Percentiles rank a stretch among this genome's conserved stretches.
phyloP scores from a whole-genome alignment of 2,797 vertebrate genomes.

The Danio tinwini region DNA sequence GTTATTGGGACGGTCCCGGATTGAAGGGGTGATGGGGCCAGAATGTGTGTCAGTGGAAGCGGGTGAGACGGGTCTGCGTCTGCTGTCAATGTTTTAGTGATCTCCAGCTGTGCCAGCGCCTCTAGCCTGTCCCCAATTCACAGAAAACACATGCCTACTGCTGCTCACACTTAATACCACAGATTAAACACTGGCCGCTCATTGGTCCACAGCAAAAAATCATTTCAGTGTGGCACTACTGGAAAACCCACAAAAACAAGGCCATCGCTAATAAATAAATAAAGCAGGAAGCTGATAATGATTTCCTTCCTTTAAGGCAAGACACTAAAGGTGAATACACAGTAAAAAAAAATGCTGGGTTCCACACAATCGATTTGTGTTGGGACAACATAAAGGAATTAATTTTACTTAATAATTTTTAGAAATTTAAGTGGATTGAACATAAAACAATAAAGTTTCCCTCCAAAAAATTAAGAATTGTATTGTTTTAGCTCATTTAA shows the following conservation, averaged over 20 bases:
- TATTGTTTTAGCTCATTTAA: too few species aligned
- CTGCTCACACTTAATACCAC: slow-evolving; percentile 58
- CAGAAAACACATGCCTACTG: slow-evolving; percentile 37
- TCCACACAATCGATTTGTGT: too few species aligned
- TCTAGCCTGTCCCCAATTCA: slow-evolving; percentile 55
- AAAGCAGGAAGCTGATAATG: neutral
- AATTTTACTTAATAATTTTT: too few species aligned
- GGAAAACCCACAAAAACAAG: slow-evolving; percentile 28
- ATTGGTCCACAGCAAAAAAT: slow-evolving; percentile 36
- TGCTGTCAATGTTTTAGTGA: slow-evolving; percentile 53
- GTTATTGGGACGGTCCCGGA: neutral
- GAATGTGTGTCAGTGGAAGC: slow-evolving; percentile 51
- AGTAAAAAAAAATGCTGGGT: too few species aligned
- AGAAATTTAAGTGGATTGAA: too few species aligned
- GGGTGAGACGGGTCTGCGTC: slow-evolving; percentile 20
- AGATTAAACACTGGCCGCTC: slow-evolving; percentile 54
- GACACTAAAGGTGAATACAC: too few species aligned
- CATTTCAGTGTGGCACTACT: slow-evolving; percentile 19
- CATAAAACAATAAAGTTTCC: too few species aligned
- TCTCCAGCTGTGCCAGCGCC: slow-evolving; percentile 76
- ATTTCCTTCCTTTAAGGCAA: neutral
- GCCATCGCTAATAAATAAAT: slow-evolving; percentile 14
- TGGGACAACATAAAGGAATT: too few species aligned
- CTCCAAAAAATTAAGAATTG: too few species aligned
- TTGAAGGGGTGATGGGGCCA: slow-evolving; percentile 21